phyloP scores from a whole-genome alignment of 2,113 vertebrate genomes.

The Nesoenas mayeri region DNA sequence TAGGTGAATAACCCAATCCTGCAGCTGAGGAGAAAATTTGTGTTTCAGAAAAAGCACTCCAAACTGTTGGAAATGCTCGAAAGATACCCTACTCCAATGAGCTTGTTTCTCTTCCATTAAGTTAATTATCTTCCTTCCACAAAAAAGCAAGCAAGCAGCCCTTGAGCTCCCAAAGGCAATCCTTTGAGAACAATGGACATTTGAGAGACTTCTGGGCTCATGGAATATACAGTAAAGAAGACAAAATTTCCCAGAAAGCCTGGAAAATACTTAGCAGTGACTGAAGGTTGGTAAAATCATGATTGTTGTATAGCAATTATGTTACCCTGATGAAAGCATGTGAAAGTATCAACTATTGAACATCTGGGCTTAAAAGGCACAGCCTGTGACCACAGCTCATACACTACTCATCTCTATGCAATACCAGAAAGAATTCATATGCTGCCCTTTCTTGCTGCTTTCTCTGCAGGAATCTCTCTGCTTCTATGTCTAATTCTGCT shows the following conservation, averaged over 20 bases:
- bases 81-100: not conserved
- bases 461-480: not conserved
- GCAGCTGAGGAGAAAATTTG: not conserved
- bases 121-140: not conserved
- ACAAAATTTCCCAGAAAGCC: not conserved
- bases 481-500: not conserved
- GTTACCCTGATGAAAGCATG: not conserved
- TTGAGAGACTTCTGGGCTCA: not conserved
- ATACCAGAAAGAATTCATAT: not conserved
- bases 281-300: not conserved
- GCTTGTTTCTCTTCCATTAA: not conserved
- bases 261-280: not conserved
- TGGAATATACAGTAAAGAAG: not conserved
- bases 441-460: not conserved
- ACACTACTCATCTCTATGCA: not conserved
- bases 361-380: not conserved
- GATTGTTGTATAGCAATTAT: not conserved
- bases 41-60: not conserved
- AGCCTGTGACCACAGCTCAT: not conserved
- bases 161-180: slow-evolving; percentile 14
- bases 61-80: not conserved
- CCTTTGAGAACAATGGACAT: slow-evolving; percentile 10
- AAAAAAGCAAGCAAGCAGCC: not conserved
- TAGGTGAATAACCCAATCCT: not conserved
- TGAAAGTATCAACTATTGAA: not conserved